Percentiles rank a stretch among this genome's conserved stretches.
Evolutionary conservation across 2,113 vertebrate species (phyloP).

Genomic region (Labeo catla): DNA sequence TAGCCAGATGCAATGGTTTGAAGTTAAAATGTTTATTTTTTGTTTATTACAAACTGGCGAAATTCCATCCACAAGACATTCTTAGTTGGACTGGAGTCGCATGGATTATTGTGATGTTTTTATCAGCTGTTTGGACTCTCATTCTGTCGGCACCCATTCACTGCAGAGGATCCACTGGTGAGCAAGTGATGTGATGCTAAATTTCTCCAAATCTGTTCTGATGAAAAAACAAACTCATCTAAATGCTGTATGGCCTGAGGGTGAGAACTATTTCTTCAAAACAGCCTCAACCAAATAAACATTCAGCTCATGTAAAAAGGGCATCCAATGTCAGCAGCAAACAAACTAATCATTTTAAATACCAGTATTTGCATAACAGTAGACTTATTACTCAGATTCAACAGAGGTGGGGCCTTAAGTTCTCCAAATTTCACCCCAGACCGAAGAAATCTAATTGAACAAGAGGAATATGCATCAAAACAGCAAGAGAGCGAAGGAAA

Average conservation of each 20-base stretch:
- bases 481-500: background rate
- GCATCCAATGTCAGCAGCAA: conserved; percentile 42
- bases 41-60: background rate
- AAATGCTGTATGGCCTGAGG: background rate
- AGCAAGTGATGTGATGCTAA: background rate
- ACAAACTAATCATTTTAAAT: conserved; percentile 52
- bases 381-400: conserved; percentile 45
- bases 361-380: conserved; percentile 55
- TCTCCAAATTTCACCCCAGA: conserved; percentile 46
- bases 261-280: background rate
- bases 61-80: background rate
- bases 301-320: conserved; percentile 40
- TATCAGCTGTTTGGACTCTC: background rate
- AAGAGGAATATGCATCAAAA: conserved; percentile 50
- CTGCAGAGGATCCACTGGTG: background rate
- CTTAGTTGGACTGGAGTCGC: background rate
- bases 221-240: background rate
- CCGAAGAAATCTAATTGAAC: conserved; percentile 54
- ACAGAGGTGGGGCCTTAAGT: conserved; percentile 34
- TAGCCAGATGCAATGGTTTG: background rate
- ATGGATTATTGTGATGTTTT: background rate
- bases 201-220: background rate
- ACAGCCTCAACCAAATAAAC: conserved; percentile 34
- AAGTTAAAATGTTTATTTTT: background rate
- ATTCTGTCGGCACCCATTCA: background rate